Evolutionary conservation across 1,140 invertebrate genomes (phyloP).

Genomic region (Bicyclus anynana): DNA sequence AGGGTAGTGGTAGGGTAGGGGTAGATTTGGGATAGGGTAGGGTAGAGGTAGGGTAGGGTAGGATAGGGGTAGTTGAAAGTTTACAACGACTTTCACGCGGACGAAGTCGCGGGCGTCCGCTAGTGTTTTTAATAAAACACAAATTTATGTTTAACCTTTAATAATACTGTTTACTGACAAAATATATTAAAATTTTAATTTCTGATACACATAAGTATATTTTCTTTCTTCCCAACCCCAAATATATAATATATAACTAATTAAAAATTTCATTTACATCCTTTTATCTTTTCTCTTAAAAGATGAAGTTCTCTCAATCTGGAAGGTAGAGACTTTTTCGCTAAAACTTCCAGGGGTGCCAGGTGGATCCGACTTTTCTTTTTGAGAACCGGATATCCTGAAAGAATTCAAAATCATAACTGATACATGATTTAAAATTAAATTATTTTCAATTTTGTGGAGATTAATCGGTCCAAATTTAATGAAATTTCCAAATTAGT

Average conservation of each 20-base stretch:
- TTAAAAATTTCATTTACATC: background rate
- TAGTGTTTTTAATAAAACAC: background rate
- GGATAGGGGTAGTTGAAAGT: no score
- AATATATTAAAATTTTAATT: background rate
- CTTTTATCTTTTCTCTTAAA: constrained; percentile 42
- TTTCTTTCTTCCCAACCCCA: background rate
- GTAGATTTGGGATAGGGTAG: no score
- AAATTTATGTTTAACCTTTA: no score
- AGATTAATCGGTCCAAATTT: no score
- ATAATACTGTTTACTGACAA: no score
- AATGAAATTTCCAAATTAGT: no score
- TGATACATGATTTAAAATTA: no score
- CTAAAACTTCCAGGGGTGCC: constrained; percentile 55
- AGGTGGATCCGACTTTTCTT: constrained; percentile 27
- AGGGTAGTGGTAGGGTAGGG: no score
- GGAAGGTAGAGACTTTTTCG: constrained; percentile 51
- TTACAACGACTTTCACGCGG: no score
- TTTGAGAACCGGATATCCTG: constrained; percentile 26
- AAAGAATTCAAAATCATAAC: background rate
- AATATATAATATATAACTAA: background rate
- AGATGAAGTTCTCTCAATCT: constrained; percentile 47
- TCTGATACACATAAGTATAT: background rate
- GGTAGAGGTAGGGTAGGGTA: no score
- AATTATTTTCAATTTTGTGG: no score
- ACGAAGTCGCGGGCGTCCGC: no score